Percentiles rank a stretch among this genome's conserved stretches.
Evolutionary conservation across 2,113 vertebrate genomes (phyloP).

Genomic region (Ardeotis arabs): DNA sequence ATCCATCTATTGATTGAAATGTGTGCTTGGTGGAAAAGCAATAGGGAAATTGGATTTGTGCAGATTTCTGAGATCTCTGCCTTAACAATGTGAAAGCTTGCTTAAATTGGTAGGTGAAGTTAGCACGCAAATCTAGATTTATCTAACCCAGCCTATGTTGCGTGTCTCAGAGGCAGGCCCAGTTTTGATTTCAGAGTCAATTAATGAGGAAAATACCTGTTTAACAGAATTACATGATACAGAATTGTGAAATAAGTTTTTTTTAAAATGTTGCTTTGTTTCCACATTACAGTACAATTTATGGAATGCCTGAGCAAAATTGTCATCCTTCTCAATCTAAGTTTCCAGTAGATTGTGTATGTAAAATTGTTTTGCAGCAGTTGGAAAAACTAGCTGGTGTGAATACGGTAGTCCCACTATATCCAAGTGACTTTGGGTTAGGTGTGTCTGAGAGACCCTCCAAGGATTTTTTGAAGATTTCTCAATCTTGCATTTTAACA

Average conservation of each 20-base stretch:
- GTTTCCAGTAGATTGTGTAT: constrained; percentile 40
- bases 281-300: neutral
- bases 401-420: neutral
- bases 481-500: neutral
- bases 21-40: neutral
- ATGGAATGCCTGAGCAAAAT: neutral
- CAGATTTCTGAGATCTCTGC: neutral
- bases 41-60: neutral
- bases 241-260: neutral
- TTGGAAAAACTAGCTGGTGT: neutral
- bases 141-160: neutral
- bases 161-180: neutral
- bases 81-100: neutral
- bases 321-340: neutral
- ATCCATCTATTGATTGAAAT: neutral
- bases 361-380: constrained; percentile 25
- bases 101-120: neutral
- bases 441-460: neutral
- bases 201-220: neutral
- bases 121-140: neutral
- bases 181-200: neutral
- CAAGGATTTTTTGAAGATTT: neutral
- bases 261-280: neutral
- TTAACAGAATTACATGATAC: neutral
- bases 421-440: neutral